A percentile compares a stretch with the other conserved stretches of the same genome.
Evolutionary conservation across 2,113 vertebrate genomes (phyloP).

Genomic region (Bagarius yarrelli): DNA sequence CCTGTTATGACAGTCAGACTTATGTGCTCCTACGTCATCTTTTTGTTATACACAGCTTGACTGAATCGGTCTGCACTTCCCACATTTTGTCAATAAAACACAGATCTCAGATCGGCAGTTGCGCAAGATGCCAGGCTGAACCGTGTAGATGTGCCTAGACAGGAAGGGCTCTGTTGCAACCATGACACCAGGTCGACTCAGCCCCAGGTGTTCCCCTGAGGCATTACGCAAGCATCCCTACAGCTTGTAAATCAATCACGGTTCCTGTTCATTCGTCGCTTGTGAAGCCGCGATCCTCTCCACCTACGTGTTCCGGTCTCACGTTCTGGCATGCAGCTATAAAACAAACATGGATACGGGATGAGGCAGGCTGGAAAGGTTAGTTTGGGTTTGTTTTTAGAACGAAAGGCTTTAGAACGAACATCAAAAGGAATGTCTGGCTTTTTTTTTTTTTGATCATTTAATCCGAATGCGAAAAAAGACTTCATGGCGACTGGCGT

Average conservation of each 20-base stretch:
- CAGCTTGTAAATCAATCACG: constrained; percentile 51
- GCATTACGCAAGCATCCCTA: constrained; percentile 45
- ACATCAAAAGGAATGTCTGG: not conserved
- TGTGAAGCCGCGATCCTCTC: constrained; percentile 15
- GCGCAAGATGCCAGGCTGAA: not conserved
- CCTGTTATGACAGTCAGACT: no score
- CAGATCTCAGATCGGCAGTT: not conserved
- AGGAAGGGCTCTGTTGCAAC: constrained; percentile 44
- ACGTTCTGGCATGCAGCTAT: not conserved
- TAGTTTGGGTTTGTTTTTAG: not conserved
- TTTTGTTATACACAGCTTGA: no score
- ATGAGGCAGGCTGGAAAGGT: not conserved
- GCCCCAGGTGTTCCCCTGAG: constrained; percentile 47
- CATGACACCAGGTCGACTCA: constrained; percentile 49
- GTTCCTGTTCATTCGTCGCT: constrained; percentile 26
- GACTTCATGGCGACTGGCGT: not conserved
- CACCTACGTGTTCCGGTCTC: not conserved
- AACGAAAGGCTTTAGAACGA: not conserved
- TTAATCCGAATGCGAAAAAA: not conserved
- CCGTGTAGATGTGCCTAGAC: constrained; percentile 26
- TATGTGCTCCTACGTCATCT: no score
- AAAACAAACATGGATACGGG: not conserved
- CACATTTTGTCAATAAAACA: not conserved
- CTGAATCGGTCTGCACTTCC: not conserved
- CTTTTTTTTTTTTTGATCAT: not conserved